Conservation (phyloP, 2,797 vertebrate genomes). For the Pangasius mekongensis region DNA sequence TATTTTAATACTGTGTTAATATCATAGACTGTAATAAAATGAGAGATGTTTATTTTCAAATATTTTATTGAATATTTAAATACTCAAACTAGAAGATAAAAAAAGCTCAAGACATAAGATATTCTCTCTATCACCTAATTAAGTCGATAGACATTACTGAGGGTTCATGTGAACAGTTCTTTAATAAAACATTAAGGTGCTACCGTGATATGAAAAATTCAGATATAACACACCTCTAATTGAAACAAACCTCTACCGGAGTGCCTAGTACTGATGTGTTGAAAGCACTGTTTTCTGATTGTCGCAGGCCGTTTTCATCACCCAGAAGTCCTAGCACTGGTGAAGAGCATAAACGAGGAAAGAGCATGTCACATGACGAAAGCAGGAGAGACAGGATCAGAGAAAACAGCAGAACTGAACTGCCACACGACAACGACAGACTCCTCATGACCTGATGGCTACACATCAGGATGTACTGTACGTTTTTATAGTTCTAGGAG, state of each 20-base stretch:
- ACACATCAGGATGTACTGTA: neutral
- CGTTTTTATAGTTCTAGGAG: neutral
- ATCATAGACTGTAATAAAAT: neutral
- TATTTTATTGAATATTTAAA: neutral
- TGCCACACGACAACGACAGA: slow-evolving; percentile 12
- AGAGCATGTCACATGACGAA: slow-evolving; percentile 71
- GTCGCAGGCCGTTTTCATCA: slow-evolving; percentile 88
- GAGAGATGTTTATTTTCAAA: neutral
- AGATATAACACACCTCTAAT: neutral
- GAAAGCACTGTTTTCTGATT: slow-evolving; percentile 33
- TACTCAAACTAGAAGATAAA: neutral
- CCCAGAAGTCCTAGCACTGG: slow-evolving; percentile 85
- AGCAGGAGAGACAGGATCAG: neutral
- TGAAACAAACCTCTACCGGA: neutral
- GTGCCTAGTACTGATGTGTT: neutral
- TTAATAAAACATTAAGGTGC: neutral
- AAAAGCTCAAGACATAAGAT: neutral
- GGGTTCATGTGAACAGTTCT: neutral
- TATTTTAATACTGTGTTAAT: neutral
- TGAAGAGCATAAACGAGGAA: slow-evolving; percentile 83
- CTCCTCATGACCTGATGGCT: slow-evolving; percentile 50
- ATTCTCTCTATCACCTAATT: neutral
- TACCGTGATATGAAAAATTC: neutral
- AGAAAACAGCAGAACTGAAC: slow-evolving; percentile 44
- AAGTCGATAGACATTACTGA: neutral